A percentile compares a stretch with the other conserved stretches of the same genome.
Evolutionary conservation across 2,888 invertebrate genomes (phyloP).

Genomic region (Fragum fragum): DNA sequence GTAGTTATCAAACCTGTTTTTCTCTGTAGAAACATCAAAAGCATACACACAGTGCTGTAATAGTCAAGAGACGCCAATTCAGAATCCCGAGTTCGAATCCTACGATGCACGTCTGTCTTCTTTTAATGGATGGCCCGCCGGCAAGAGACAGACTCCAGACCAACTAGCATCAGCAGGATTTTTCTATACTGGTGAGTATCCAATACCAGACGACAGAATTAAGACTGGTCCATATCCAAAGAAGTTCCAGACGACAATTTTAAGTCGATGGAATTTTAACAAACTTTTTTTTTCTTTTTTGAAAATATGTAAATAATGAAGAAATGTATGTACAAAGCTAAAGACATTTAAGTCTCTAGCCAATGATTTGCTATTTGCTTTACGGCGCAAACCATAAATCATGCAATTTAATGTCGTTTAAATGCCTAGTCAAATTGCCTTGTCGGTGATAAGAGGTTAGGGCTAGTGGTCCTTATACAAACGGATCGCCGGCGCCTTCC

Average conservation of each 20-base stretch:
- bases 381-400: background rate
- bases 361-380: background rate
- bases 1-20: too few species aligned
- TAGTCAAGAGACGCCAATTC: background rate
- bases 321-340: background rate
- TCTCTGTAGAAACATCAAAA: background rate
- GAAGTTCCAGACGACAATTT: too few species aligned
- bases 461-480: too few species aligned
- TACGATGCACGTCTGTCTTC: background rate
- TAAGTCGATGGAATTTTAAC: too few species aligned
- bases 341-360: background rate
- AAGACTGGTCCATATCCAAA: too few species aligned
- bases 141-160: constrained; percentile 7
- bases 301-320: background rate
- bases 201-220: too few species aligned
- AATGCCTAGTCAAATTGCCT: too few species aligned
- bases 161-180: constrained; percentile 8
- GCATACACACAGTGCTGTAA: background rate
- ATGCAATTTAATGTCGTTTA: background rate
- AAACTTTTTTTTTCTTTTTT: background rate
- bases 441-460: too few species aligned
- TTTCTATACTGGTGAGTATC: constrained; percentile 13
- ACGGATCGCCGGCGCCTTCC: too few species aligned
- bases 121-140: background rate
- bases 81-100: background rate